Evolutionary conservation across 2,113 vertebrate genomes (phyloP), one percentile per base, ranked within the genome.

Genomic region (Urocitellus parryii): DNA sequence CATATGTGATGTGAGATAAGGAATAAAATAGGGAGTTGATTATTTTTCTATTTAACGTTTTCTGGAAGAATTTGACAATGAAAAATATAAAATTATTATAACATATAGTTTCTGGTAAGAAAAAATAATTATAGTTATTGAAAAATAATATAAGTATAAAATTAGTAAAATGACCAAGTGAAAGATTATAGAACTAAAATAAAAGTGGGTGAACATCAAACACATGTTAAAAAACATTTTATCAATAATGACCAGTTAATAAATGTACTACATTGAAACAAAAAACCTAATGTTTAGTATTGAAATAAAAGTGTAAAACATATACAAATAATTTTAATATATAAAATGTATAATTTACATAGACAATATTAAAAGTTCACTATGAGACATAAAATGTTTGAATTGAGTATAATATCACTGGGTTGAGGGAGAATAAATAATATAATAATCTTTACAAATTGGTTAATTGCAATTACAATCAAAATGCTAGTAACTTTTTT

Each of bases 151-250:
- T 51, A 84, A 88, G 32, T 25, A 56, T 90, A 77, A 89, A 70
- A 86, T 78, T 96, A 95, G 20, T 90, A 6, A 91, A 95, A 68
- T 8, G 85, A 81, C 65, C 37, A 91, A 90, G 11, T 78, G 14
- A 86, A 91, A 86, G 82, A 74, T 14, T 84, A 68, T 61, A 72
- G 27, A 80, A 77, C 4, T 48, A n/a, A 89, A 92, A 81, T 16
- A 74, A 86, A 91, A 91, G 70, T 68, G 18, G 2, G 9, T 74
- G 29, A 3, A 74, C 51, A 79, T 79, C 29, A 94, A 90, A 84
- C 25, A 91, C 3, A 80, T 24, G 1, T 37, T 77, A 48, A 86
- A 37, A 79, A 79, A 39, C 14, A 29, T 53, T 51, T 92, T 85
- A 86, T 25, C 24, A 73, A 17, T 78, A 70, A 82, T 61, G 45